Evolutionary conservation across 2,113 vertebrate species (phyloP).

Genomic region (Podocnemis expansa): DNA sequence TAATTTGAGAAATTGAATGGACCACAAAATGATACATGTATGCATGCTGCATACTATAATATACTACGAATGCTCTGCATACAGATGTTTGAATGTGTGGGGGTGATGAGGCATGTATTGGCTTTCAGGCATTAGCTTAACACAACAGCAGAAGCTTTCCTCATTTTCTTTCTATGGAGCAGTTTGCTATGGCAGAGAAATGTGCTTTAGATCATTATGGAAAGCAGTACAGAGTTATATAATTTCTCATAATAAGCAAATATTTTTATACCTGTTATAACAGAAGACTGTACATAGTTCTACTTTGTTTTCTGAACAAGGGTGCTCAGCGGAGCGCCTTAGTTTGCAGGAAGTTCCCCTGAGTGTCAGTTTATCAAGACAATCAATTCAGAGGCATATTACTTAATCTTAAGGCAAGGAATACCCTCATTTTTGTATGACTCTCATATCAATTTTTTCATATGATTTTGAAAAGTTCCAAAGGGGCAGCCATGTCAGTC

Average conservation of each 20-base stretch:
- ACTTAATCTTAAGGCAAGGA: neutral
- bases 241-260: neutral
- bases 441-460: neutral
- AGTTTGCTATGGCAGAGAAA: slow-evolving; percentile 20
- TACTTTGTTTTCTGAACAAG: neutral
- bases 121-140: neutral
- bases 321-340: neutral
- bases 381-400: neutral
- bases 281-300: neutral
- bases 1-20: slow-evolving; percentile 54
- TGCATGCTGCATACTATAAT: neutral
- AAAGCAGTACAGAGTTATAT: neutral
- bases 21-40: neutral
- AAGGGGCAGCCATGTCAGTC: too few relatives aligned
- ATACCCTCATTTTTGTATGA: neutral
- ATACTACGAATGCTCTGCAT: neutral
- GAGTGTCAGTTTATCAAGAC: neutral
- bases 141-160: slow-evolving; percentile 12
- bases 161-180: slow-evolving; percentile 10
- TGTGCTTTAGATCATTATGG: neutral
- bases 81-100: neutral
- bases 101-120: slow-evolving; percentile 35
- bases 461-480: too few relatives aligned
- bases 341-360: neutral
- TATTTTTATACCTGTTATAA: neutral